These are phyloP conservation scores for Apostichopus californicus DNA, from an alignment of 35 echinoderm and acorn worm species.

Conservation along the genomic window DNA sequence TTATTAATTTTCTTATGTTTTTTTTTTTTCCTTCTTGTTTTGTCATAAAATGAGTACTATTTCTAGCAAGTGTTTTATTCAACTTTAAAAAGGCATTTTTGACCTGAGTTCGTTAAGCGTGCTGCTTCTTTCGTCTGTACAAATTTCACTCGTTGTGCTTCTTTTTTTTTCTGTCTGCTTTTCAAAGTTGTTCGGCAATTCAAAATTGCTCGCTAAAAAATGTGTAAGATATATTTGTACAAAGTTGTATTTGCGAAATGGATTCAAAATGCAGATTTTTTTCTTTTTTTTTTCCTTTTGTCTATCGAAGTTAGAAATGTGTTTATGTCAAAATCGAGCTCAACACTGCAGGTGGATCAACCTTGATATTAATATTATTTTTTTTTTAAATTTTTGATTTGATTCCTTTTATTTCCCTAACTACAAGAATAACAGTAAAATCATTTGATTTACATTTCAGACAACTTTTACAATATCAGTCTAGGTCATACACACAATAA, in stretches of 20 bases:
- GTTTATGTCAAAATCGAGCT: not conserved
- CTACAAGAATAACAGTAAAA: too few relatives aligned
- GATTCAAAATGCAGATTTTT: not conserved
- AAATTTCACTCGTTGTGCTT: not conserved
- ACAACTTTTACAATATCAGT: too few relatives aligned
- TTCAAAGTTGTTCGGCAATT: conserved; percentile 25
- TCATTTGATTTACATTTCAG: too few relatives aligned
- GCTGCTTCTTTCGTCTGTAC: not conserved
- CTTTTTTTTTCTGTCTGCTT: not conserved
- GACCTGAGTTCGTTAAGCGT: not conserved
- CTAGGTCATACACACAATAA: too few relatives aligned
- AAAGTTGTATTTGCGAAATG: conserved; percentile 12
- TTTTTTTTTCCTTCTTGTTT: not conserved
- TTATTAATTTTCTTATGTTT: not conserved
- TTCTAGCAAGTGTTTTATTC: not conserved
- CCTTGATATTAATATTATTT: too few relatives aligned
- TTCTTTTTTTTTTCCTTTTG: not conserved
- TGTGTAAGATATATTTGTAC: conserved; percentile 48
- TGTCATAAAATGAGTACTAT: conserved; percentile 13
- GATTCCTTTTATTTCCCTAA: too few relatives aligned
- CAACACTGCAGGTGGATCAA: too few relatives aligned
- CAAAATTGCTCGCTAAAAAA: conserved; percentile 18
- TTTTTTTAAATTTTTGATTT: too few relatives aligned
- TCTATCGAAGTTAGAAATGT: not conserved
- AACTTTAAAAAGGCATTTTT: not conserved